phyloP scores from a whole-genome alignment of 2,113 vertebrate species.

The Orientallactaga bullata region DNA sequence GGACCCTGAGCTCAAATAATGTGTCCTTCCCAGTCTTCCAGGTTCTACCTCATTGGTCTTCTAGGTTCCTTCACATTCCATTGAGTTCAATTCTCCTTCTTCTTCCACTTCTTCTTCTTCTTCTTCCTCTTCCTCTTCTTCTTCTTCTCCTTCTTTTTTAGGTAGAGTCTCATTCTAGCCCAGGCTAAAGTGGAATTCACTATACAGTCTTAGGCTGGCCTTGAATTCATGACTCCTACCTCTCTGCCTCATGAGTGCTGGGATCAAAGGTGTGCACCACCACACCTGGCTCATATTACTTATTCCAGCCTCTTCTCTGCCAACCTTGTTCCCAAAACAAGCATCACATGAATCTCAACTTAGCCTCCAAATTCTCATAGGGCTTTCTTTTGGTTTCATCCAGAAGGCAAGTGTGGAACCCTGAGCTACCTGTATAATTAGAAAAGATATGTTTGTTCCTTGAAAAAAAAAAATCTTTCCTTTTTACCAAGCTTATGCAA shows the following conservation, averaged over 20 bases:
- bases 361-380: background rate
- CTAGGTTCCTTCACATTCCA: background rate
- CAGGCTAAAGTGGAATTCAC: too few relatives aligned
- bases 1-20: background rate
- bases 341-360: background rate
- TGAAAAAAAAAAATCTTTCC: background rate
- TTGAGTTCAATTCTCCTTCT: too few relatives aligned
- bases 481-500: slow-evolving; percentile 49
- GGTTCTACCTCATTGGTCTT: background rate
- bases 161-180: too few relatives aligned
- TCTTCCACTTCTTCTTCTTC: too few relatives aligned
- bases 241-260: too few relatives aligned
- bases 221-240: too few relatives aligned
- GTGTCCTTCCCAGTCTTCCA: background rate
- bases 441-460: slow-evolving; percentile 16
- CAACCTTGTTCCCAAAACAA: background rate
- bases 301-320: background rate
- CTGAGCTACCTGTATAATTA: slow-evolving; percentile 11
- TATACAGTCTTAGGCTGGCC: too few relatives aligned
- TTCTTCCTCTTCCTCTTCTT: too few relatives aligned
- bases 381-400: background rate
- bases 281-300: background rate
- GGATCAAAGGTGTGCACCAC: too few relatives aligned
- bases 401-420: background rate
- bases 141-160: too few relatives aligned